Percentiles rank a stretch among this genome's conserved stretches.
These are phyloP conservation scores for Neopelma chrysocephalum DNA, from an alignment of 2,797 vertebrate species.

Conservation along the genomic window DNA sequence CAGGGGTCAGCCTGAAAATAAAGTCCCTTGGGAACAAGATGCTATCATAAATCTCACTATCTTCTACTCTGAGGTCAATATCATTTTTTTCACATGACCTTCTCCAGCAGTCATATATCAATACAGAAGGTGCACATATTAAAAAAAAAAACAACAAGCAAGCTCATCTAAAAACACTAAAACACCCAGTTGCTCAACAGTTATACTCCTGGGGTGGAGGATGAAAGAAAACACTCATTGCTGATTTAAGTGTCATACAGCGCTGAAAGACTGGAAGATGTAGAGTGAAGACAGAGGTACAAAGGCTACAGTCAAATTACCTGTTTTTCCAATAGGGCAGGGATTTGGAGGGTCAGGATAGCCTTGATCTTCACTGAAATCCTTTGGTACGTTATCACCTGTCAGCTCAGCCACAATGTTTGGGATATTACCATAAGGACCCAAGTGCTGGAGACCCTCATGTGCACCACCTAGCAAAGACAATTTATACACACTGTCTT, in stretches of 20 bases:
- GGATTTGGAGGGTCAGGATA: slow-evolving; percentile 98
- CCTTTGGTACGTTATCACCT: slow-evolving; percentile 94
- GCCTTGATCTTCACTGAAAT: slow-evolving; percentile 93
- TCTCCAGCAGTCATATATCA: not conserved
- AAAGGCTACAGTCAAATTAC: slow-evolving; percentile 68
- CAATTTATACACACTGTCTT: not conserved
- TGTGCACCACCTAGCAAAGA: slow-evolving; percentile 89
- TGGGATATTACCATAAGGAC: slow-evolving; percentile 96
- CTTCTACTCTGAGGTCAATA: not conserved
- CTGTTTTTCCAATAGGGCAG: slow-evolving; percentile 92
- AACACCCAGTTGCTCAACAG: not conserved
- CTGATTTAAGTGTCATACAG: not conserved
- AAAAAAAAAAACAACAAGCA: not conserved
- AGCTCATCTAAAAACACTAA: not conserved
- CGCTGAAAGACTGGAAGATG: not conserved
- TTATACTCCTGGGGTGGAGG: not conserved
- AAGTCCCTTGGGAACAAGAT: not conserved
- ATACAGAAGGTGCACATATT: not conserved
- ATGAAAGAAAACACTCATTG: not conserved
- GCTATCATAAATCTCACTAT: not conserved
- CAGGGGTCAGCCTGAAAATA: slow-evolving; percentile 6
- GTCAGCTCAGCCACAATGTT: slow-evolving; percentile 97
- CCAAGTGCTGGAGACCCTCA: slow-evolving; percentile 95
- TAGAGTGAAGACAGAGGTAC: not conserved
- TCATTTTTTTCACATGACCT: not conserved